These are phyloP conservation scores for Salvator merianae DNA, from an alignment of 2,113 vertebrate species.

Conservation along the genomic window DNA sequence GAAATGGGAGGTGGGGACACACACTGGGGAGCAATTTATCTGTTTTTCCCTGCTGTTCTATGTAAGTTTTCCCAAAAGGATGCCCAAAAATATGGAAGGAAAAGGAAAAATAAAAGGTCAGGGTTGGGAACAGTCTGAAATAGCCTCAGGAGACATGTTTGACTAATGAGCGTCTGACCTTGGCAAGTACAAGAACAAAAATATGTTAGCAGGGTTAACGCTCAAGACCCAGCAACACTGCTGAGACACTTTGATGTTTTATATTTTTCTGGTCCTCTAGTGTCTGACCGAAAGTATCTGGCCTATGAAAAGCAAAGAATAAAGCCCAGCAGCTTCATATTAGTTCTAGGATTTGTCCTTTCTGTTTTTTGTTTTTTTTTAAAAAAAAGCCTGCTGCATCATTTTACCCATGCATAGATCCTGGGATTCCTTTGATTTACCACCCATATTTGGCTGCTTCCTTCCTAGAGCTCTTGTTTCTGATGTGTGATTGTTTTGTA, in stretches of 20 bases:
- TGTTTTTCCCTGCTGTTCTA: background rate
- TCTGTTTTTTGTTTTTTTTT: no score
- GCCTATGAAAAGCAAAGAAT: conserved; percentile 35
- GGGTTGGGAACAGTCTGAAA: conserved; percentile 23
- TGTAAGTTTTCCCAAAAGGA: conserved; percentile 8
- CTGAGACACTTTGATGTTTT: conserved; percentile 12
- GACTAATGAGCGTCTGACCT: conserved; percentile 26
- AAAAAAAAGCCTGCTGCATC: background rate
- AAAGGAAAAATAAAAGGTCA: background rate
- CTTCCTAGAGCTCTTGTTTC: conserved; percentile 30
- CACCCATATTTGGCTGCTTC: background rate
- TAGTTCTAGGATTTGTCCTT: background rate
- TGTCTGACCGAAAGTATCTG: conserved; percentile 33
- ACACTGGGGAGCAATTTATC: conserved; percentile 7
- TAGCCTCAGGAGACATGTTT: background rate
- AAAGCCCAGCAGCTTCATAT: conserved; percentile 27
- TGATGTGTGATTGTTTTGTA: background rate
- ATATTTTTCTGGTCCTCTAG: conserved; percentile 29
- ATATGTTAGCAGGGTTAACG: conserved; percentile 20
- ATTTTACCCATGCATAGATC: conserved; percentile 24
- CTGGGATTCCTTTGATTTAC: conserved; percentile 11
- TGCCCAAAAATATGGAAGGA: background rate
- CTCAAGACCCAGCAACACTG: background rate
- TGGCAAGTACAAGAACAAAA: conserved; percentile 42
- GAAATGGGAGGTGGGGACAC: background rate